These are phyloP conservation scores for Erebia palarica DNA, from an alignment of 2,888 invertebrate genomes.

Conservation along the genomic window DNA sequence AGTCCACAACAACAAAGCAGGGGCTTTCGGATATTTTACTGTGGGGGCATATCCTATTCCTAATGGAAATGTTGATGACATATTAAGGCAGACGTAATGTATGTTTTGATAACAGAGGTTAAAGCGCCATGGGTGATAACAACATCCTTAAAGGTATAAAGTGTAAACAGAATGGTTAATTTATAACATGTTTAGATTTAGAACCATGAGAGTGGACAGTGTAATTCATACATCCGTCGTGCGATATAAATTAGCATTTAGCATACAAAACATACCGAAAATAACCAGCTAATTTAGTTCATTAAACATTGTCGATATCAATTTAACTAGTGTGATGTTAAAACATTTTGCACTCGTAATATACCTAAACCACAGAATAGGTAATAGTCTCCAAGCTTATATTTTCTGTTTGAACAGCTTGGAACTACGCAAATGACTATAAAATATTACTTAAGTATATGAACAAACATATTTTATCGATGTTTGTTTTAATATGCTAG, in stretches of 20 bases:
- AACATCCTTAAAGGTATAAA: slow-evolving; percentile 30
- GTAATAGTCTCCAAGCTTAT: neutral
- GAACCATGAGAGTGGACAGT: neutral
- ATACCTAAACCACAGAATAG: neutral
- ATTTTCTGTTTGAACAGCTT: slow-evolving; percentile 16
- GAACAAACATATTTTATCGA: slow-evolving; percentile 5
- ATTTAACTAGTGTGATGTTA: neutral
- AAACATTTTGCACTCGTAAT: neutral
- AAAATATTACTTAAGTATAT: neutral
- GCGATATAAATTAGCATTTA: neutral
- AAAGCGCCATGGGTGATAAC: slow-evolving; percentile 38
- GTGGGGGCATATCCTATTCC: neutral
- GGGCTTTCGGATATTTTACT: neutral
- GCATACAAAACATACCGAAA: neutral
- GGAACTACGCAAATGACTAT: slow-evolving; percentile 3
- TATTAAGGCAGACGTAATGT: slow-evolving; percentile 9
- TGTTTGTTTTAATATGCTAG: slow-evolving; percentile 11
- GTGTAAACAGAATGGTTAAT: slow-evolving; percentile 19
- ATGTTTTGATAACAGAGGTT: slow-evolving; percentile 34
- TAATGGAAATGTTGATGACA: neutral
- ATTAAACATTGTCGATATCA: neutral
- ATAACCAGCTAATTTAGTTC: neutral
- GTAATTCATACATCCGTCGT: neutral
- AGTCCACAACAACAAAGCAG: no score
- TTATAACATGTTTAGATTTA: neutral